A percentile compares a stretch with the other conserved stretches of the same genome.
Conservation (phyloP, 2,797 vertebrate species). For the Clarias laeviceps region DNA sequence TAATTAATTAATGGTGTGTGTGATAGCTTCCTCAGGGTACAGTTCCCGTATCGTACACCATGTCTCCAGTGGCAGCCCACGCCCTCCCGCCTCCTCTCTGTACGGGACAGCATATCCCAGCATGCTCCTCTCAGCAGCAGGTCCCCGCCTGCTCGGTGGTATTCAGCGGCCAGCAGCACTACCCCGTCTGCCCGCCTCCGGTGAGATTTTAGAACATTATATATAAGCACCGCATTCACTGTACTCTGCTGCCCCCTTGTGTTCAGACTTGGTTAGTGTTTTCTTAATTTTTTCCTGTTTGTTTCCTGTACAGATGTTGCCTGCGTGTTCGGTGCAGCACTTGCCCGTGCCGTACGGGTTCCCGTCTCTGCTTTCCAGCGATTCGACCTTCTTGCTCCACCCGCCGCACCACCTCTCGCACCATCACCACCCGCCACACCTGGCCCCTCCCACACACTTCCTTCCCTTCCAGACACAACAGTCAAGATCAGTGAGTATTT, state of each 20-base stretch:
- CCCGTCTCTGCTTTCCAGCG: slow-evolving; percentile 91
- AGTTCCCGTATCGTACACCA: slow-evolving; percentile 92
- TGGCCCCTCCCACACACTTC: slow-evolving; percentile 89
- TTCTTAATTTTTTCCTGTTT: not conserved
- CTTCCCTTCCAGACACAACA: slow-evolving; percentile 95
- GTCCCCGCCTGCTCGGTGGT: slow-evolving; percentile 93
- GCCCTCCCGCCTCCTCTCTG: slow-evolving; percentile 91
- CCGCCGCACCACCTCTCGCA: slow-evolving; percentile 90
- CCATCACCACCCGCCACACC: slow-evolving; percentile 89
- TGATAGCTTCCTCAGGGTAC: slow-evolving; percentile 89
- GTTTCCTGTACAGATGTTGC: slow-evolving; percentile 81
- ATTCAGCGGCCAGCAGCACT: slow-evolving; percentile 96
- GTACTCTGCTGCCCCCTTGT: slow-evolving; percentile 62
- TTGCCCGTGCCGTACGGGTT: slow-evolving; percentile 93
- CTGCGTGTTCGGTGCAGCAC: slow-evolving; percentile 95
- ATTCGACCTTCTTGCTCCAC: slow-evolving; percentile 92
- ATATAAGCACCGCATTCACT: not conserved
- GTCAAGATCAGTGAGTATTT: slow-evolving; percentile 86
- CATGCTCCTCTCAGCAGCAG: slow-evolving; percentile 90
- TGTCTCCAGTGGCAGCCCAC: slow-evolving; percentile 90
- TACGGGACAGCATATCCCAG: slow-evolving; percentile 89
- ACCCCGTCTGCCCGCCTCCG: slow-evolving; percentile 83
- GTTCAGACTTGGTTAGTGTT: not conserved
- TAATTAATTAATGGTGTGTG: slow-evolving; percentile 36
- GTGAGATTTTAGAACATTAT: not conserved